Base-by-base conservation (phyloP, 2,888 invertebrate species). In the Cheilosia variabilis region DNA sequence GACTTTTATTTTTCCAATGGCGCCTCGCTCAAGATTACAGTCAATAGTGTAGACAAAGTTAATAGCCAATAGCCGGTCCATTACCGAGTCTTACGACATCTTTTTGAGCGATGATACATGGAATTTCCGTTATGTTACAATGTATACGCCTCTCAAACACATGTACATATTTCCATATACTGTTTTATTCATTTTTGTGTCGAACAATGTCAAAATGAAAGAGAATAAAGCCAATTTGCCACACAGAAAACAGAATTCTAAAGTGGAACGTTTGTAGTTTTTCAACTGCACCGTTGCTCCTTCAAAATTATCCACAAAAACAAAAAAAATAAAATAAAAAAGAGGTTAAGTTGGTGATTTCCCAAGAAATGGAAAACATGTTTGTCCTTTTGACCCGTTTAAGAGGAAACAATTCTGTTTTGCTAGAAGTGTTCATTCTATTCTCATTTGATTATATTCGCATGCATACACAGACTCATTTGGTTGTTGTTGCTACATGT, bases 321-420 rank as follows among this genome's bases (percentile, higher is more conserved):
- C 27, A n/a, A n/a, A 2, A 5, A 22, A 4, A 15, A 15, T 2
- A 7, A 53, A n/a, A 9, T 31, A 9, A 37, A 34, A 65, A 50
- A 66, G n/a, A 41, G 75, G 75, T 76, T 65, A 76, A 58, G 65
- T 66, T 57, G 65, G 24, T 47, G 47, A 63, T 75, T 73, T 55
- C 27, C 19, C 41, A 37, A 50, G 22, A 47, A 17, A 45, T 47
- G 53, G 13, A 58, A 22, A 50, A 66, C 45, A 53, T 69, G 60
- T 58, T 77, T 68, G 69, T 62, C 69, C 69, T 77, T 69, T 69
- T 69, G 77, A 77, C 69, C 69, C 41, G 62, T 62, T 69, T 65
- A 43, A 43, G 52, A 55, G 55, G 24, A 53, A 17, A 52, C 17
- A 43, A 19, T 47, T 34, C 45, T 31, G 4, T 31, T 47, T 45